phyloP scores from a whole-genome alignment of 2,113 vertebrate genomes.

The Vimba vimba region DNA sequence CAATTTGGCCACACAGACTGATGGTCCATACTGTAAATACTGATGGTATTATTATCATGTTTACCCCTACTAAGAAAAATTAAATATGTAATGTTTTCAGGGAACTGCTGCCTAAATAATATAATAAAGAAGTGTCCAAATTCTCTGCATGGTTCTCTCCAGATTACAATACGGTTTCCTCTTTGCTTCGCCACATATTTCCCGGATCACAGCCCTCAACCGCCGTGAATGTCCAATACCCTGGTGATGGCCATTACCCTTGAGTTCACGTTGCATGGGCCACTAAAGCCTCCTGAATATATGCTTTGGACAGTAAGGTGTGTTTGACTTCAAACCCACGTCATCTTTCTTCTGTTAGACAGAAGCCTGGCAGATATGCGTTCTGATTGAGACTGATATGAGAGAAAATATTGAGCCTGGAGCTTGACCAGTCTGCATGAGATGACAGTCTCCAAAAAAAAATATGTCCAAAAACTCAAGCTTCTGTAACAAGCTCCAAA shows the following conservation, averaged over 20 bases:
- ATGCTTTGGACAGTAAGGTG: constrained; percentile 56
- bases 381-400: constrained; percentile 39
- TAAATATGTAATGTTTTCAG: not conserved
- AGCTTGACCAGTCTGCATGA: constrained; percentile 51
- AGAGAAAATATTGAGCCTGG: constrained; percentile 65
- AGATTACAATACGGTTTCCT: constrained; percentile 39
- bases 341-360: constrained; percentile 54
- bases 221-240: constrained; percentile 24
- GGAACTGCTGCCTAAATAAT: not conserved
- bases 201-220: constrained; percentile 33
- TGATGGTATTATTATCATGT: not conserved
- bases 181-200: constrained; percentile 39
- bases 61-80: not conserved
- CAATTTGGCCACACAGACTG: not conserved
- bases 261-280: constrained; percentile 43
- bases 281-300: constrained; percentile 49
- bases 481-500: constrained; percentile 28
- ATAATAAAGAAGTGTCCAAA: not conserved
- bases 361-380: constrained; percentile 55
- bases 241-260: constrained; percentile 28
- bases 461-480: constrained; percentile 11
- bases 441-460: constrained; percentile 23
- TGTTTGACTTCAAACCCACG: constrained; percentile 48
- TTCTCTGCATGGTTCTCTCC: not conserved
- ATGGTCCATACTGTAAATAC: not conserved